Conservation (phyloP, 2,888 invertebrate species). For the Deilephila elpenor region DNA sequence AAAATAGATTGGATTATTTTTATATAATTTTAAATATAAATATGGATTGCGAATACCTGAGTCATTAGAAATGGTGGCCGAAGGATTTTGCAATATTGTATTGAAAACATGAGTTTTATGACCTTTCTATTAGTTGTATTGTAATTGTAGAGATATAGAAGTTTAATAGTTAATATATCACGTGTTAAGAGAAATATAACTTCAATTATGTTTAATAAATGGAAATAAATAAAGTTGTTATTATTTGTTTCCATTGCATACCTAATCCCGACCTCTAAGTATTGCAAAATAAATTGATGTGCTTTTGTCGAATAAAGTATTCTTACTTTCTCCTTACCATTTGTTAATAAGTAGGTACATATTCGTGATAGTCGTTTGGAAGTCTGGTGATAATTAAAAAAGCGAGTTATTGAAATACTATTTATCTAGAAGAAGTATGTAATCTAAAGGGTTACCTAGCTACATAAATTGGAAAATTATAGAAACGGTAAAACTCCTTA, state of each 20-base stretch:
- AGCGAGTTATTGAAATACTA: no score
- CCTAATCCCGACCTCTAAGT: neutral
- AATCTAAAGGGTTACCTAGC: no score
- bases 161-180: conserved; percentile 29
- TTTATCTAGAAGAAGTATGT: no score
- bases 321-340: no score
- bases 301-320: no score
- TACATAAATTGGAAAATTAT: no score
- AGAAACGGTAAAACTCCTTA: no score
- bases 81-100: neutral
- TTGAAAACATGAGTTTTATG: neutral
- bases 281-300: neutral
- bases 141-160: conserved; percentile 10
- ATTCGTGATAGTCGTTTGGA: no score
- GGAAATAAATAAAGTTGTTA: conserved; percentile 3
- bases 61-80: conserved; percentile 9
- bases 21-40: neutral
- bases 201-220: conserved; percentile 29
- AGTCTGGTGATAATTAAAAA: no score
- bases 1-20: neutral
- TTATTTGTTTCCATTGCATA: neutral
- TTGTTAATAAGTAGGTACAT: no score
- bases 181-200: conserved; percentile 30
- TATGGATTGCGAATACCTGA: neutral
- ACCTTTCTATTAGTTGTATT: conserved; percentile 1